Evolutionary conservation across 2,113 vertebrate species (phyloP).

Genomic region (Prunella himalayana): DNA sequence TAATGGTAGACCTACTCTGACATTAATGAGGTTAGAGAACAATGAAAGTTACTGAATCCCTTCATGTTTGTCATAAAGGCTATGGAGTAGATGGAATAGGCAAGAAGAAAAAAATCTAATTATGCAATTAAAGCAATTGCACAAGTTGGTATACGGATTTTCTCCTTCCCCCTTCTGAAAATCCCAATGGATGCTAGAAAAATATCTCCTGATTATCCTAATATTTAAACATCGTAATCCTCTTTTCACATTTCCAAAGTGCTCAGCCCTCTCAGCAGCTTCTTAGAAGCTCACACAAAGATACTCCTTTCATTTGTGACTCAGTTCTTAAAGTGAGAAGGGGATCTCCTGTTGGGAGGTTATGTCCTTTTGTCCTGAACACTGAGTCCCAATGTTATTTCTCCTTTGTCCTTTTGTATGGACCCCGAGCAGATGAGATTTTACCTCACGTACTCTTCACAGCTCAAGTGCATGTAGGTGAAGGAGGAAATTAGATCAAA

Average conservation of each 20-base stretch:
- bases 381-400: neutral
- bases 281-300: neutral
- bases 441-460: neutral
- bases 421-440: neutral
- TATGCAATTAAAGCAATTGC: neutral
- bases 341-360: neutral
- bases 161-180: fast-evolving
- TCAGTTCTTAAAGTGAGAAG: neutral
- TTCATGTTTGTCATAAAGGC: neutral
- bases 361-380: neutral
- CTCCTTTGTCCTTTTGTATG: neutral
- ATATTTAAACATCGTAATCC: neutral
- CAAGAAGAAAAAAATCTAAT: neutral
- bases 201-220: neutral
- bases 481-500: neutral
- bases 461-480: neutral
- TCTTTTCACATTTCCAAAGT: neutral
- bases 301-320: neutral
- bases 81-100: neutral
- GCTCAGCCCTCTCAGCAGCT: neutral
- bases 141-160: neutral
- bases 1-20: neutral
- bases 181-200: neutral
- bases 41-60: neutral
- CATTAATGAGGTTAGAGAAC: neutral